Evolutionary conservation across 2,888 invertebrate genomes (phyloP).

Genomic region (Copidosoma aretas): DNA sequence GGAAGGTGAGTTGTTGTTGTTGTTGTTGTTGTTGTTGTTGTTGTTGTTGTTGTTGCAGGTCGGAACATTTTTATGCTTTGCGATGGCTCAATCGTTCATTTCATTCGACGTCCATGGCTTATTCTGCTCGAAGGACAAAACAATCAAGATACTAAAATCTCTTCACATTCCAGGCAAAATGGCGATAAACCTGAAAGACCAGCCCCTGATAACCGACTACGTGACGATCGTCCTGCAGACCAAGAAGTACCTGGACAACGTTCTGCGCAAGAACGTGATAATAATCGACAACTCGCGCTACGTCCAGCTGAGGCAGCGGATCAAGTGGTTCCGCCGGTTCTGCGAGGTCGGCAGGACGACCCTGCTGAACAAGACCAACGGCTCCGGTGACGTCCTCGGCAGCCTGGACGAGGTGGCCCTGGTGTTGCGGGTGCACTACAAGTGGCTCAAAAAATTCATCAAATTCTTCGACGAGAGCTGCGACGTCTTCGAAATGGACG

Average conservation of each 20-base stretch:
- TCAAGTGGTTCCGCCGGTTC: conserved; percentile 68
- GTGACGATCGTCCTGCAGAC: conserved; percentile 63
- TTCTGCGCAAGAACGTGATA: conserved; percentile 55
- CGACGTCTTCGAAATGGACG: conserved; percentile 26
- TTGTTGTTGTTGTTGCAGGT: not conserved
- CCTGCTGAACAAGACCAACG: conserved; percentile 54
- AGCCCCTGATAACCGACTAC: conserved; percentile 66
- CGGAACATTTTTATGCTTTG: conserved; percentile 1
- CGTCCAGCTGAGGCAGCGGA: conserved; percentile 62
- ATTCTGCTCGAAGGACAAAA: too few relatives aligned
- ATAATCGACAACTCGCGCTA: conserved; percentile 50
- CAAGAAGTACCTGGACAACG: conserved; percentile 62
- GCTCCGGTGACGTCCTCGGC: conserved; percentile 30
- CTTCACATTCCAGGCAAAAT: conserved; percentile 57
- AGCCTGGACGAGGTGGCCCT: conserved; percentile 66
- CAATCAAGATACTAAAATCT: too few relatives aligned
- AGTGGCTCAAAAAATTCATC: conserved; percentile 73
- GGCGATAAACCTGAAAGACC: conserved; percentile 64
- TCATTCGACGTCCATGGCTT: too few relatives aligned
- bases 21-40: too few relatives aligned
- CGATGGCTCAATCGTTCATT: too few relatives aligned
- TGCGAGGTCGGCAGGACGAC: conserved; percentile 59
- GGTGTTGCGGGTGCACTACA: conserved; percentile 74
- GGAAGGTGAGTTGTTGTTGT: conserved; percentile 46
- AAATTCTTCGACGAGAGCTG: conserved; percentile 44